A percentile compares a stretch with the other conserved stretches of the same genome.
These are phyloP conservation scores for Zophobas morio DNA, from an alignment of 1,140 invertebrate species.

Conservation along the genomic window DNA sequence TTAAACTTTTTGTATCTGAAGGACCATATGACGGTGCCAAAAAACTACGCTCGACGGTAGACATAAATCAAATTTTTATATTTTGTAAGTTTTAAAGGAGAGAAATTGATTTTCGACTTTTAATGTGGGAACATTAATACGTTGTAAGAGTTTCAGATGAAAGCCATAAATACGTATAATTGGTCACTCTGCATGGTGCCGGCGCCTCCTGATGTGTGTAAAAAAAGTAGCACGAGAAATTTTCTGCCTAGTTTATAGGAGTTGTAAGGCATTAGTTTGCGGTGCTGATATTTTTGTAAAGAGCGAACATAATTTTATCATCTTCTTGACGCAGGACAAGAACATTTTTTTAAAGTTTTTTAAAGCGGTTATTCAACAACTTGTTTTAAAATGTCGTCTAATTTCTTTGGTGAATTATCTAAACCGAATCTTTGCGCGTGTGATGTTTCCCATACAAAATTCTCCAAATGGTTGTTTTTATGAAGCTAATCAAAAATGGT, in stretches of 20 bases:
- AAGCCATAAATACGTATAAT: slow-evolving; percentile 22
- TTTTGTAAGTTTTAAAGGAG: slow-evolving; percentile 10
- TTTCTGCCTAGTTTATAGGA: too few species aligned
- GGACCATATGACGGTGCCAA: slow-evolving; percentile 7
- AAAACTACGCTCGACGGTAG: background rate
- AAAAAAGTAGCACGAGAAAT: too few species aligned
- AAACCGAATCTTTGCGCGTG: too few species aligned
- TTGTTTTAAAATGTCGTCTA: too few species aligned
- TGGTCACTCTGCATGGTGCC: slow-evolving; percentile 20
- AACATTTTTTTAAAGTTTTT: background rate
- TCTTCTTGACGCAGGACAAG: background rate
- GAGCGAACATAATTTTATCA: background rate
- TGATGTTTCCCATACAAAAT: background rate
- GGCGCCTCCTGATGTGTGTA: slow-evolving; percentile 5
- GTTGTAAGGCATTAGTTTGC: too few species aligned
- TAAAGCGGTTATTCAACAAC: background rate
- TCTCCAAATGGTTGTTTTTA: slow-evolving; percentile 4
- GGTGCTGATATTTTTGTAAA: background rate
- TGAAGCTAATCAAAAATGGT: background rate
- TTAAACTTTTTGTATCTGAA: slow-evolving; percentile 7
- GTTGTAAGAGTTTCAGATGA: slow-evolving; percentile 6
- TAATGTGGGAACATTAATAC: slow-evolving; percentile 29
- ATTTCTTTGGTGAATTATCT: too few species aligned
- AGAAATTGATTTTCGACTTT: slow-evolving; percentile 16
- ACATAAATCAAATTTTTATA: slow-evolving; percentile 13